Evolutionary conservation across 1,140 invertebrate genomes (phyloP), one percentile per base, ranked within the genome.

Genomic region (Drosophila parvula): DNA sequence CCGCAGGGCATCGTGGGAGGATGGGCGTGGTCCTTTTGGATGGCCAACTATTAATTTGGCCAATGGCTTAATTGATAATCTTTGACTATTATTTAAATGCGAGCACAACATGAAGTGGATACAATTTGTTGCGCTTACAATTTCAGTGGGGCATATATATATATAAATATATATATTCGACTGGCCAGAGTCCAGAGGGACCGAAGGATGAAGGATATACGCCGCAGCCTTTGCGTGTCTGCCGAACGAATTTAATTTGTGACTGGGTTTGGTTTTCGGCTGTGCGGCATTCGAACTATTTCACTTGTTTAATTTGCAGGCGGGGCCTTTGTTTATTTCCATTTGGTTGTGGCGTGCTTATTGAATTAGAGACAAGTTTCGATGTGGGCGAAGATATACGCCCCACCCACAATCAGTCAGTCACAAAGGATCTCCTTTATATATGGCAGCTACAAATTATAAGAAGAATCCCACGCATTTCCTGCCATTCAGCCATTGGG

Each of bases 71-170:
- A 86, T 86, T 86, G 83, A 88, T 88, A 86, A 86, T 86, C 83
- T 88, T 86, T 88, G 82, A 78, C 82, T 88, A 86, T 86, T 88
- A 88, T 86, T 86, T 88, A 86, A 88, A 88, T 77, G 71, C 67
- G 61, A 79, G 56, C 59, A 75, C 32, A 48, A 74, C 67, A 76
- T 58, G 43, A 64, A 59, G 32, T 61, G 76, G 56, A 79, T 88
- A 88, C 82, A 85, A 86, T 85, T 85, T 81, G 82, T 79, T 79
- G 69, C 58, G 65, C 69, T 71, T 81, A 74, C 81, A 74, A 84
- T 80, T 84, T 65, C 53, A 62, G n/a, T 1, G 8, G 36, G 18
- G 8, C 11, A 5, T 50, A 22, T 36, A 3, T 5, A 9, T 16
- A 22, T 16, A 22, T 5, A 27, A 10, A 12, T 36, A 41, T 16